phyloP scores from a whole-genome alignment of 2,113 vertebrate species.

The Pollimyrus isidori region DNA sequence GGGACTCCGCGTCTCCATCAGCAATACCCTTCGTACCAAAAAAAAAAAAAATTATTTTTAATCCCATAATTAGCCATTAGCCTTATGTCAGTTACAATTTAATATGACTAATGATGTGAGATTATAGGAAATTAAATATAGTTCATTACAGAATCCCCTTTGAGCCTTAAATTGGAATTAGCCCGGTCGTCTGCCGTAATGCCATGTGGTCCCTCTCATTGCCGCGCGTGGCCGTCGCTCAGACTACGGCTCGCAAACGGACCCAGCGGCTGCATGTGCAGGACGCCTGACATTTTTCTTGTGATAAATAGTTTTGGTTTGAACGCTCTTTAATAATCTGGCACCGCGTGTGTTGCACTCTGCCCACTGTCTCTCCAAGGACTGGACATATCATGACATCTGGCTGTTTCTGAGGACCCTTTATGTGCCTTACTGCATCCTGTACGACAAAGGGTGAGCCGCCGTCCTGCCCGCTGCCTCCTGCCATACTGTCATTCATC shows the following conservation, averaged over 20 bases:
- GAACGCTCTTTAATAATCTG: background rate
- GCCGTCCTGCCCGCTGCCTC: background rate
- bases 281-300: background rate
- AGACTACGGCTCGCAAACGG: background rate
- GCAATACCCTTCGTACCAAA: background rate
- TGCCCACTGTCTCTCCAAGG: slow-evolving; percentile 52
- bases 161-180: slow-evolving; percentile 18
- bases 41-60: slow-evolving; percentile 7
- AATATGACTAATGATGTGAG: slow-evolving; percentile 13
- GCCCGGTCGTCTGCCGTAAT: background rate
- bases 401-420: slow-evolving; percentile 85
- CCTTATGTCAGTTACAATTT: slow-evolving; percentile 14
- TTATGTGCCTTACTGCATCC: slow-evolving; percentile 85
- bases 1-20: background rate
- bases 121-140: slow-evolving; percentile 19
- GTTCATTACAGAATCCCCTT: slow-evolving; percentile 12
- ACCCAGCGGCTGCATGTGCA: background rate
- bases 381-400: slow-evolving; percentile 93
- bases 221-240: background rate
- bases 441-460: slow-evolving; percentile 92
- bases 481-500: background rate
- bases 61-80: slow-evolving; percentile 6
- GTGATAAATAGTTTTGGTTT: background rate
- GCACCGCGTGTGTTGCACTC: background rate
- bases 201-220: background rate